A percentile compares a stretch with the other conserved stretches of the same genome.
phyloP scores from a whole-genome alignment of 2,113 vertebrate genomes.

The Dendropsophus ebraccatus region DNA sequence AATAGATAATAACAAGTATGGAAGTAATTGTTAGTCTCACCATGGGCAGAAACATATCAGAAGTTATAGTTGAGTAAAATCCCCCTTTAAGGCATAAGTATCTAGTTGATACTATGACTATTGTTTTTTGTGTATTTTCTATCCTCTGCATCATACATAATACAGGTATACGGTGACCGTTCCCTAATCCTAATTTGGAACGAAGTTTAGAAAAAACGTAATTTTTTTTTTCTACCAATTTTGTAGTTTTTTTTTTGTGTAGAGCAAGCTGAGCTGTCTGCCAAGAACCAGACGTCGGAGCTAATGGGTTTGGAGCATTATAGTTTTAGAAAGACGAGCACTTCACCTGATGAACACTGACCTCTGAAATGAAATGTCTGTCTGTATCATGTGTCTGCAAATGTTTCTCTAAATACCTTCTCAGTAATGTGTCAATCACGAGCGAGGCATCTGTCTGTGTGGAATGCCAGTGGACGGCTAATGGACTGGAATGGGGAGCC shows the following conservation, averaged over 20 bases:
- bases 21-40: no score
- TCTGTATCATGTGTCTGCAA: constrained; percentile 56
- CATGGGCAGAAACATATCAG: no score
- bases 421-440: constrained; percentile 52
- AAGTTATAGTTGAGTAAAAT: no score
- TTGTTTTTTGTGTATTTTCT: no score
- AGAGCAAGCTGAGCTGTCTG: constrained; percentile 3
- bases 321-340: constrained; percentile 42
- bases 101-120: no score
- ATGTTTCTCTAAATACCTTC: constrained; percentile 48
- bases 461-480: constrained; percentile 53
- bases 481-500: constrained; percentile 41
- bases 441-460: constrained; percentile 46
- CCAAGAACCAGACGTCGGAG: neutral
- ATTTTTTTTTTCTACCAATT: neutral
- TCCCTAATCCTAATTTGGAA: no score
- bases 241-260: neutral
- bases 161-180: no score
- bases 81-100: no score
- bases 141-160: no score
- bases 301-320: neutral
- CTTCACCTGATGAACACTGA: constrained; percentile 56
- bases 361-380: constrained; percentile 54
- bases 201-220: no score
- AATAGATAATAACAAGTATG: no score